A percentile compares a stretch with the other conserved stretches of the same genome.
Conservation (phyloP, 2,888 invertebrate genomes). For the Polymixis lichenea region DNA sequence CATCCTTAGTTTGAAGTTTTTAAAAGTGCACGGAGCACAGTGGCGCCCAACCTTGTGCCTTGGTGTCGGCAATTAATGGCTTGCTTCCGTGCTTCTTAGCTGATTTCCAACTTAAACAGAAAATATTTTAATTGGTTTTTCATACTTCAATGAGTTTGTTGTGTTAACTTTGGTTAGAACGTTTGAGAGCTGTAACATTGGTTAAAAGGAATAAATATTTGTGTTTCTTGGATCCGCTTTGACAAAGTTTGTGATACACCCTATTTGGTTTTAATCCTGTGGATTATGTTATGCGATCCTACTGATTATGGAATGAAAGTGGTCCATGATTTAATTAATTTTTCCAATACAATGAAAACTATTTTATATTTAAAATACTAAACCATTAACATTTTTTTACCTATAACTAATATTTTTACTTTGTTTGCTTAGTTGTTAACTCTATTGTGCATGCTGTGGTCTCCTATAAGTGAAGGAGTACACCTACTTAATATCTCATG, state of each 20-base stretch:
- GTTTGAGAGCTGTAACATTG: constrained; percentile 54
- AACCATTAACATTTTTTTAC: no score
- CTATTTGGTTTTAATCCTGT: constrained; percentile 27
- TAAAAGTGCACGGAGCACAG: constrained; percentile 81
- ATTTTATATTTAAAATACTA: not conserved
- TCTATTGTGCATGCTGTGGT: no score
- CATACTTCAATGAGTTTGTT: constrained; percentile 67
- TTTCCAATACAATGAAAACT: not conserved
- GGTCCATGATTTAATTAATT: not conserved
- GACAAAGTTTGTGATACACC: constrained; percentile 44
- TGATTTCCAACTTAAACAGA: constrained; percentile 66
- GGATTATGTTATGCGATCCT: constrained; percentile 23
- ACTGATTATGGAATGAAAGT: constrained; percentile 10
- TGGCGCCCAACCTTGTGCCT: constrained; percentile 78
- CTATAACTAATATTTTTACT: no score
- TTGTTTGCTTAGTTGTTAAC: no score
- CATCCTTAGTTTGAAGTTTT: constrained; percentile 82
- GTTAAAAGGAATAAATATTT: constrained; percentile 57
- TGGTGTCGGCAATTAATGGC: constrained; percentile 82
- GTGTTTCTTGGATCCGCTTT: constrained; percentile 52
- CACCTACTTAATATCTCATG: no score
- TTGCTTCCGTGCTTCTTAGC: constrained; percentile 68
- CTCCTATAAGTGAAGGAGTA: no score
- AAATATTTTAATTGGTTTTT: constrained; percentile 74
- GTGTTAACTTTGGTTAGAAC: constrained; percentile 60